phyloP scores from a whole-genome alignment of 2,888 invertebrate species.

The Ophonus ardosiacus region DNA sequence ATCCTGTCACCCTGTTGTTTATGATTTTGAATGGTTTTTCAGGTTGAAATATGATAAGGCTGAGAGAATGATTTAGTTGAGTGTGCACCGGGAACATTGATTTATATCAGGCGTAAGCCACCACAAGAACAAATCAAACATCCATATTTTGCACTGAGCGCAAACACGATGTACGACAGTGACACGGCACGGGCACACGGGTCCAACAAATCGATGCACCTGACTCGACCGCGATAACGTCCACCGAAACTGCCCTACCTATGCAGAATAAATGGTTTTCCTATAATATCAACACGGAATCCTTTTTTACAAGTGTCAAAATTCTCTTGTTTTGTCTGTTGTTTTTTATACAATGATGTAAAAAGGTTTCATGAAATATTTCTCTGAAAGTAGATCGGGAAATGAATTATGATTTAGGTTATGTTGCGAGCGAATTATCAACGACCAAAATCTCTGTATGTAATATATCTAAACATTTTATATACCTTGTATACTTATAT shows the following conservation, averaged over 20 bases:
- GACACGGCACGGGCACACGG: neutral
- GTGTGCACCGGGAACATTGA: constrained; percentile 18
- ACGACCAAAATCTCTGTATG: too few relatives aligned
- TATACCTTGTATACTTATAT: too few relatives aligned
- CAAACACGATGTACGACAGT: constrained; percentile 32
- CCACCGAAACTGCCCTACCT: constrained; percentile 10
- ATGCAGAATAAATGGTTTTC: constrained; percentile 23
- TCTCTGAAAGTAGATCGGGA: neutral
- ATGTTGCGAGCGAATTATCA: too few relatives aligned
- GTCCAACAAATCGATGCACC: constrained; percentile 36
- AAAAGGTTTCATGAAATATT: neutral
- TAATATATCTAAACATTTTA: too few relatives aligned
- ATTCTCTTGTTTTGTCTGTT: neutral
- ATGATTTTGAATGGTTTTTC: constrained; percentile 4
- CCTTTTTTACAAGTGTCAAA: neutral
- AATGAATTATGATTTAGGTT: neutral
- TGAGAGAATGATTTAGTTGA: constrained; percentile 9
- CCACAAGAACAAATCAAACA: constrained; percentile 60
- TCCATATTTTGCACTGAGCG: constrained; percentile 53
- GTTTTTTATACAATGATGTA: neutral
- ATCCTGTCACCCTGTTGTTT: neutral
- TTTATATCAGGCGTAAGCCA: constrained; percentile 47
- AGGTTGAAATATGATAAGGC: neutral
- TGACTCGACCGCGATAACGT: constrained; percentile 27
- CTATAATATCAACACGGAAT: constrained; percentile 16